Base-by-base conservation (phyloP, 2,888 invertebrate species). In the Xanthorhoe designata region DNA sequence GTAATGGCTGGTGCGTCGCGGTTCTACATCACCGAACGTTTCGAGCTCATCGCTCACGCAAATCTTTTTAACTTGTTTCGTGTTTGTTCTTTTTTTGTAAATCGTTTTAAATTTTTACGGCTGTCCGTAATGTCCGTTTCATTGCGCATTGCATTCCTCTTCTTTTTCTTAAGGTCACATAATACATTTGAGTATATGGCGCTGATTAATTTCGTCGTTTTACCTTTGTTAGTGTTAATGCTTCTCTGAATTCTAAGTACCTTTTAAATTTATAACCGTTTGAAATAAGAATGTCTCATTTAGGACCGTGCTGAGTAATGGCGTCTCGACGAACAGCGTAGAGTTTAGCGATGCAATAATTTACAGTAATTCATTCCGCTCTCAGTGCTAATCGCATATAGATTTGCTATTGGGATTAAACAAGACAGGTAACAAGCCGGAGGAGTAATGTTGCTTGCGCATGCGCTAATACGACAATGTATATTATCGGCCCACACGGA, bases 41-140 rank as follows among this genome's bases (percentile, higher is more conserved):
- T 72, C 76, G 78, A 81, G 82, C 81, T 79, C 84, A 85, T 84
- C 83, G 80, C 79, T 81, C 80, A 78, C 76, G 69, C 72, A 71
- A 71, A 69, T 71, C 71, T 82, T 82, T 82, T 82, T 79, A 73
- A 64, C 72, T 74, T 84, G 75, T 78, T 81, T 80, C 78, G 72
- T 64, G 64, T 73, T 70, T 73, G 74, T 70, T 69, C 61, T 59
- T 59, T 55, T 61, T 66, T 58, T 67, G 49, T 24, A 53, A 35
- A 59, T 49, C 35, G 19, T 56, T 56, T 38, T 19, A 32, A 19
- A 35, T 63, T 57, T 57, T 63, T 15, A 53, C 65, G 65, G 55
- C 61, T 58, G 53, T 42, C 57, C 29, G 56, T 29, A 53, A 59
- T 58, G 53, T 42, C 57, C 45, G 56, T 29, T 32, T 18, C 15